Base-by-base conservation (phyloP, 2,888 invertebrate species). In the Rhingia rostrata region DNA sequence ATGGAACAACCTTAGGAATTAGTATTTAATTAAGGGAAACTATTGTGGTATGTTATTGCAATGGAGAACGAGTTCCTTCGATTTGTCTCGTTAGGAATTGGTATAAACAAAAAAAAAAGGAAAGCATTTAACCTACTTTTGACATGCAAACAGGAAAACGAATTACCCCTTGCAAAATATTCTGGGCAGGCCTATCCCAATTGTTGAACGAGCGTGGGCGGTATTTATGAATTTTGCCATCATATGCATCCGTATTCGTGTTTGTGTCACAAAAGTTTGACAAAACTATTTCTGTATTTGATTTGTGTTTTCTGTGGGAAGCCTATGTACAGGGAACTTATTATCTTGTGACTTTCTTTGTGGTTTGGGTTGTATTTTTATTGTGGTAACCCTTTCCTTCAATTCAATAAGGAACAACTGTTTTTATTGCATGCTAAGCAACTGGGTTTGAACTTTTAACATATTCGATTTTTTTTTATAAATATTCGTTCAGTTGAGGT, bases 231-330 rank as follows among this genome's bases (percentile, higher is more conserved):
- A 78, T 73, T 83, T 83, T 78, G 61, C 63, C 82, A 84, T 69
- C 63, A 14, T 70, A 74, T 49, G 30, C 37, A 63, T 64, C 70
- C 43, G 54, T 39, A 47, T 63, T 79, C 83, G 79, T 84, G 83
- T 80, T 53, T 74, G 53, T 79, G 83, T 84, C 80, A 80, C 63
- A 70, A 70, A 82, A 77, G 64, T 84, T 84, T 80, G 73, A 53
- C 60, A 12, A 47, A 84, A 64, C 64, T 47, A 80, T 80, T 73
- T 79, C 22, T 67, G n/a, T 61, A 39, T 49, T 41, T 63, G 43
- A 67, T 66, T 63, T 79, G 45, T 61, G 51, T 45, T 43, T 74
- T 22, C 22, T 54, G 69, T 53, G n/a, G 54, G 49, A 43, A 66
- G 1, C 22, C 22, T 22, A 10, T 41, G 22, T 54, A 14, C 33